Conservation (phyloP, 2,888 invertebrate species). For the Metallyticus violacea region DNA sequence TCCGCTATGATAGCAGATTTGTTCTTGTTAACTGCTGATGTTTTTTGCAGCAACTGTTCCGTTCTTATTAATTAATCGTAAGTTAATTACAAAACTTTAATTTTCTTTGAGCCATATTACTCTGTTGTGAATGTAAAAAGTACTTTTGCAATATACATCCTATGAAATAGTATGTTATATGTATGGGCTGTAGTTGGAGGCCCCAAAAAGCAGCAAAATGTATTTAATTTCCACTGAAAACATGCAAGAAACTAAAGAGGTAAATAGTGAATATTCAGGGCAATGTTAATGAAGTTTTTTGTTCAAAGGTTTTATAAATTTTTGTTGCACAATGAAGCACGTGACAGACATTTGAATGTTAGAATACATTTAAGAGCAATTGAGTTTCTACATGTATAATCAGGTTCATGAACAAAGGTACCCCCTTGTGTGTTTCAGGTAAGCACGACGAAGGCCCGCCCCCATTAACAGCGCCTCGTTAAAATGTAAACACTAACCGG, state of each 20-base stretch:
- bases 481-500: background rate
- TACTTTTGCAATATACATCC: no score
- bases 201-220: background rate
- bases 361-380: background rate
- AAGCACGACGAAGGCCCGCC: background rate
- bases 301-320: background rate
- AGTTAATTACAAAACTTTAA: no score
- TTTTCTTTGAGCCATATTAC: no score
- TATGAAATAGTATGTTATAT: no score
- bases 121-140: no score
- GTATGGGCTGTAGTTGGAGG: no score
- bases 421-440: background rate
- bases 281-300: background rate
- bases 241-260: background rate
- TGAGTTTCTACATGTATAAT: background rate
- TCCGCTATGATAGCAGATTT: no score
- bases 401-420: background rate
- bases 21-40: no score
- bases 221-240: background rate
- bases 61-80: no score
- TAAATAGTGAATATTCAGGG: background rate
- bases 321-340: background rate
- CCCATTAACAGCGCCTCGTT: background rate
- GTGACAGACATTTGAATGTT: background rate
- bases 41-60: no score